Percentiles rank a stretch among this genome's conserved stretches.
Conservation (phyloP, 2,797 vertebrate genomes). For the Tenualosa thibaudeaui region DNA sequence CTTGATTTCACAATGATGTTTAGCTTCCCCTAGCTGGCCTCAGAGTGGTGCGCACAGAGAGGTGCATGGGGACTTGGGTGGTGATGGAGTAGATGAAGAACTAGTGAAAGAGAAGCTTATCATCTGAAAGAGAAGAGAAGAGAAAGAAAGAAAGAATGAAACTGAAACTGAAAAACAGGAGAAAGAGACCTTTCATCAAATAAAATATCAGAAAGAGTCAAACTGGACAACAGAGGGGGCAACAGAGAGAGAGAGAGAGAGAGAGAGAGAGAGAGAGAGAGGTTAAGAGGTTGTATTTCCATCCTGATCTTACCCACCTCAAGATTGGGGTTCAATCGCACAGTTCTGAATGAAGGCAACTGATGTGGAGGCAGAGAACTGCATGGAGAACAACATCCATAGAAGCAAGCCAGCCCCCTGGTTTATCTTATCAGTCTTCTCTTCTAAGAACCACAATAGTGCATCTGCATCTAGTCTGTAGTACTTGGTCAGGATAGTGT, state of each 20-base stretch:
- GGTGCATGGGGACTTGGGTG: background rate
- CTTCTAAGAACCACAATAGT: background rate
- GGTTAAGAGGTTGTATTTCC: background rate
- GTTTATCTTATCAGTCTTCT: background rate
- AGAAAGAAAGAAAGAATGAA: background rate
- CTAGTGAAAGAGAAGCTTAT: no score
- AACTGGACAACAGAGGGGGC: no score
- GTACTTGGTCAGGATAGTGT: background rate
- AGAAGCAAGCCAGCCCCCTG: background rate
- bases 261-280: no score
- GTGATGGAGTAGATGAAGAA: background rate
- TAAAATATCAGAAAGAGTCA: no score
- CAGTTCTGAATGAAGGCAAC: no score
- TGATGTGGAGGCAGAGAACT: background rate
- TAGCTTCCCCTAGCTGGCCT: background rate
- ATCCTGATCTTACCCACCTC: background rate
- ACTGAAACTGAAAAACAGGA: no score
- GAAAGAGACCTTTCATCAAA: background rate
- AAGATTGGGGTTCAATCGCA: background rate
- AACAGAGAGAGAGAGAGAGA: no score
- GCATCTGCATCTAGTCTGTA: background rate
- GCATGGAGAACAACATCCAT: no score
- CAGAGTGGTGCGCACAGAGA: background rate
- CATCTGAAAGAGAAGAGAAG: background rate
- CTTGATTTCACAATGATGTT: background rate